Base-by-base conservation (phyloP, 2,888 invertebrate species). In the Apamea monoglypha region DNA sequence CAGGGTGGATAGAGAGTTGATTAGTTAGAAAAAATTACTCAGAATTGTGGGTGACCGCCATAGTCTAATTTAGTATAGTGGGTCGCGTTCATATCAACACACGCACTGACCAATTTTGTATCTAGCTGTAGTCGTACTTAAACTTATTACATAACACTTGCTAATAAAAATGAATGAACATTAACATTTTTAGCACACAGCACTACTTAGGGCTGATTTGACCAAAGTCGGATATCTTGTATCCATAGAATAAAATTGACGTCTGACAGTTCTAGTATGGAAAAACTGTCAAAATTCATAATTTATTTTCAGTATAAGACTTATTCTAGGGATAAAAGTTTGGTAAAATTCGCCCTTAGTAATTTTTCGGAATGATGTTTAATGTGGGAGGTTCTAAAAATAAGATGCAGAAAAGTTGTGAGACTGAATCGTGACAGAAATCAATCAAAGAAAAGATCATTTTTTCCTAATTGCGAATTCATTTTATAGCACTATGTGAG, bases 61-160 rank as follows among this genome's bases (percentile, higher is more conserved):
- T 88, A 87, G 82, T 76, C 72, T 90, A 88, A 84, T 87, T 83
- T 90, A 90, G 88, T 80, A 47, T 89, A 87, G 76, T 88, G 85
- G 86, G 83, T 90, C 88, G 87, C 86, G 88, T 86, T 84, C 83
- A 87, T 87, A 88, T 87, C 82, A 80, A 68, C 87, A 80, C 71
- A 81, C 82, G 84, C 81, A 81, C 85, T 83, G 90, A 91, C 90
- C 89, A 90, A 88, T 89, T 88, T 89, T 87, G 85, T 84, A 89
- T 82, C 80, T 88, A 88, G 80, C 78, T 87, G 64, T 92, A 91
- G 88, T 72, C 90, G 90, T 92, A 92, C 90, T 92, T 92, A 92
- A 90, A 86, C 85, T 83, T 86, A 80, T 83, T 82, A 76, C 76
- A 69, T 83, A 81, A 78, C 74, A 71, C 53, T 78, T 77, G 80